Conservation (phyloP, 2,797 vertebrate genomes). For the Lateolabrax maculatus region DNA sequence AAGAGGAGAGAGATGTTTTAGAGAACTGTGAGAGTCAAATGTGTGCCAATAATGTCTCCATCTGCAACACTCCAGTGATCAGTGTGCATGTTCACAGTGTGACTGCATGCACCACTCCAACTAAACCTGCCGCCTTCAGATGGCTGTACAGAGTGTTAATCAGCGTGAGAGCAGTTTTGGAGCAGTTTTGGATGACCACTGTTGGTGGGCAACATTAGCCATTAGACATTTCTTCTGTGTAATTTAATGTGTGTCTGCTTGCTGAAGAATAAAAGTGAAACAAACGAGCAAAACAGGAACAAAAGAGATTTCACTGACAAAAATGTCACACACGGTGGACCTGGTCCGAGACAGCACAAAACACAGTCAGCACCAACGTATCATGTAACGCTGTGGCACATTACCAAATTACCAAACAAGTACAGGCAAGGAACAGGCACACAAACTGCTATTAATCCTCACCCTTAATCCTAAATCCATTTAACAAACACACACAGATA, state of each 20-base stretch:
- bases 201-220: background rate
- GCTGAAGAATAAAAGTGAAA: background rate
- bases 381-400: background rate
- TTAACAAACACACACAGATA: constrained; percentile 2
- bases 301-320: no score
- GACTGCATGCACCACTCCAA: background rate
- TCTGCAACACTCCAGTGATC: background rate
- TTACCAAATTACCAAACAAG: constrained; percentile 27
- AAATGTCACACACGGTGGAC: no score
- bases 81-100: background rate
- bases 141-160: background rate
- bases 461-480: constrained; percentile 1
- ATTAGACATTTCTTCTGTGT: background rate
- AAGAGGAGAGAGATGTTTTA: background rate
- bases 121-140: background rate
- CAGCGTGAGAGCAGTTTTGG: background rate
- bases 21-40: background rate
- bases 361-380: background rate
- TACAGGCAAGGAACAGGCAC: constrained; percentile 7
- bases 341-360: background rate
- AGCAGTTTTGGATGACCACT: background rate
- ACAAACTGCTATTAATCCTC: constrained; percentile 28
- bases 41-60: background rate
- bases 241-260: background rate
- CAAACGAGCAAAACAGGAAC: background rate